phyloP scores from a whole-genome alignment of 2,113 vertebrate genomes.

The Pagrus major region DNA sequence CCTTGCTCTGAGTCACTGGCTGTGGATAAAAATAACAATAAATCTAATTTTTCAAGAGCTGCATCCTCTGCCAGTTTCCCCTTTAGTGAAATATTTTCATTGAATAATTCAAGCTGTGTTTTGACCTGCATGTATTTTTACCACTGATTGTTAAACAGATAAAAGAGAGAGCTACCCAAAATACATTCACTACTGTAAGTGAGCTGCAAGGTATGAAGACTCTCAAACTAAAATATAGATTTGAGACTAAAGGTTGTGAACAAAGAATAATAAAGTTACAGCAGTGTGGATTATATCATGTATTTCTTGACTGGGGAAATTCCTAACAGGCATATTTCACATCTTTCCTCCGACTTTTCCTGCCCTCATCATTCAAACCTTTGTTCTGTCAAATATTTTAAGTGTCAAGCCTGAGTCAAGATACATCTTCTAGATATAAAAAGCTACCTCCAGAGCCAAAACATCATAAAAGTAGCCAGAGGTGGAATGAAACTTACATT shows the following conservation, averaged over 20 bases:
- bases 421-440: background rate
- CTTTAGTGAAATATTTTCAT: conserved; percentile 47
- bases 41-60: conserved; percentile 1
- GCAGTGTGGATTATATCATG: background rate
- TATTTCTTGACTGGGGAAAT: background rate
- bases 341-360: background rate
- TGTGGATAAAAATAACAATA: conserved; percentile 29
- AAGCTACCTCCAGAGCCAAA: too few relatives aligned
- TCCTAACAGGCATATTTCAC: background rate
- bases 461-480: too few relatives aligned
- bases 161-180: conserved; percentile 1
- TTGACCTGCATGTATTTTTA: conserved; percentile 20
- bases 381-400: background rate
- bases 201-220: background rate
- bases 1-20: conserved; percentile 39
- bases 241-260: background rate
- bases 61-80: conserved; percentile 32
- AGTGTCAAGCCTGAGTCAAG: background rate
- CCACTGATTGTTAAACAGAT: conserved; percentile 7
- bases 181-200: background rate
- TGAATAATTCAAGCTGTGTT: conserved; percentile 44
- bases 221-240: background rate
- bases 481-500: too few relatives aligned
- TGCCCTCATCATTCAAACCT: background rate
- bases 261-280: background rate